A percentile compares a stretch with the other conserved stretches of the same genome.
Evolutionary conservation across 2,113 vertebrate genomes (phyloP).

Genomic region (Pongo pygmaeus): DNA sequence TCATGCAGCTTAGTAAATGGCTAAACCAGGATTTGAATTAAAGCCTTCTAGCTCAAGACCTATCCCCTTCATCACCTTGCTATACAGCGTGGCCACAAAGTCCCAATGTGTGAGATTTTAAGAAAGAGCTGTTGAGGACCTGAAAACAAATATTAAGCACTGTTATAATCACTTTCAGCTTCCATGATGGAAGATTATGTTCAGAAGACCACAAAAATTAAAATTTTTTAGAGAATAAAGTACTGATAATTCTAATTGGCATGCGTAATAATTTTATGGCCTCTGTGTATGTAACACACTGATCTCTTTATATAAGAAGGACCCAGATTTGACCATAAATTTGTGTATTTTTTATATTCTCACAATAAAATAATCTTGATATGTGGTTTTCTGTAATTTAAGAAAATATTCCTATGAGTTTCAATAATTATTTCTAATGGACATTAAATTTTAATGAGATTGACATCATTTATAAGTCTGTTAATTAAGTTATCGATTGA

Average conservation of each 20-base stretch:
- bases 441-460: constrained; percentile 10
- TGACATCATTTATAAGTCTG: neutral
- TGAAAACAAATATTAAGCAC: neutral
- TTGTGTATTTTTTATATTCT: neutral
- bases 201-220: neutral
- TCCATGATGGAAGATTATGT: neutral
- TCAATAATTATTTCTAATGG: neutral
- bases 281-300: neutral
- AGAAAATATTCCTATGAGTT: neutral
- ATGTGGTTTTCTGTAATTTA: constrained; percentile 24
- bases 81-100: neutral
- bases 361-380: neutral
- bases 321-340: neutral
- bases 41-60: neutral
- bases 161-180: neutral
- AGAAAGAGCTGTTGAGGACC: neutral
- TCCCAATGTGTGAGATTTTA: neutral
- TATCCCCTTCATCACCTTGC: neutral
- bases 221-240: neutral
- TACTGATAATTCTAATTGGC: neutral
- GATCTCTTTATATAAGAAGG: neutral
- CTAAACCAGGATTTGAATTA: neutral
- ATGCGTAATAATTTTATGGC: neutral
- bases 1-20: neutral
- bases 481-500: constrained; percentile 24